Evolutionary conservation across 2,888 invertebrate genomes (phyloP), one percentile per base, ranked within the genome.

Genomic region (Ichneumoninae sp.): DNA sequence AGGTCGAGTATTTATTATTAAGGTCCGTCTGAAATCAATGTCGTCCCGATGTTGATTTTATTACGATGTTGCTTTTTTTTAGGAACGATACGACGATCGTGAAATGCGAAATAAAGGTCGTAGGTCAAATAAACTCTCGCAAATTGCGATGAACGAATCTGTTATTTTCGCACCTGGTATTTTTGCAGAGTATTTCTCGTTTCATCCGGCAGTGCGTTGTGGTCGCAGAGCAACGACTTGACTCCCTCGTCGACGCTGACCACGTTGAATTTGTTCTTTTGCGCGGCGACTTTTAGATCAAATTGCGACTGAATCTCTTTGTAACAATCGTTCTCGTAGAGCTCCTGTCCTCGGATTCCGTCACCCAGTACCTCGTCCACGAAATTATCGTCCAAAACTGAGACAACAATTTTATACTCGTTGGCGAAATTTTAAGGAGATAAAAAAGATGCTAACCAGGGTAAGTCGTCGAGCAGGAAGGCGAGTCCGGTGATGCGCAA

Each of bases 1-100:
- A 96, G 0, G 96, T 96, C 2, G 96, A 95, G 86, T 95, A 95
- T 66, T 95, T 95, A 87, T 95, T 95, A 91, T 97, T 97, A 71
- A 97, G 94, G 71, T 96, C 96, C 71, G 94, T 93, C 89, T 96
- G 94, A 52, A 83, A 50, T n/a, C 26, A 44, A 71, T 47, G 60
- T 60, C 22, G 16, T 44, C 33, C 33, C 44, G 44, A 60, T 22
- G 26, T 57, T 26, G 4, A 57, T 26, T 57, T 26, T 10, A 54
- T 54, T 54, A 54, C 36, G 36, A 8, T 19, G 16, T 19, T 44
- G 10, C 5, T 52, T 8, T 54, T 22, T 7, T 19, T 19, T 2
- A 8, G 2, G 2, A 0, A 19, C 52, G 22, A 19, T 19, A 5
- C 7, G 1, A 19, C 52, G 19, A 30, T 4, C 10, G 19, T 26